phyloP scores from a whole-genome alignment of 2,888 invertebrate species.

The Ophonus ardosiacus region DNA sequence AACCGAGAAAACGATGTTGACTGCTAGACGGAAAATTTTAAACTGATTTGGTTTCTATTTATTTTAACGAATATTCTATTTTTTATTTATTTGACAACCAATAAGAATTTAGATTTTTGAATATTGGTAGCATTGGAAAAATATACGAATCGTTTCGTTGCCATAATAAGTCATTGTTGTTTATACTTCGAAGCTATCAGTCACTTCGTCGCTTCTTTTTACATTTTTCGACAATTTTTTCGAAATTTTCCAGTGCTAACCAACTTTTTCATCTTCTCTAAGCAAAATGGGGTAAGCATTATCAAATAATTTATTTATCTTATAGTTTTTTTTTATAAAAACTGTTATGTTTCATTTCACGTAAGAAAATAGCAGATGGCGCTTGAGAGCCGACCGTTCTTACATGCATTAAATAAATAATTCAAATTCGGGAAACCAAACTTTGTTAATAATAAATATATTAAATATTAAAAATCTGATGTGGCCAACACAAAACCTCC shows the following conservation, averaged over 20 bases:
- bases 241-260: slow-evolving; percentile 23
- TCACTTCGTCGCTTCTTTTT: background rate
- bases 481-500: too few species aligned
- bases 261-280: slow-evolving; percentile 1
- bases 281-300: slow-evolving; percentile 36
- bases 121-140: background rate
- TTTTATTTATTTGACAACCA: slow-evolving; percentile 4
- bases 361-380: too few species aligned
- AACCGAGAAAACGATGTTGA: slow-evolving; percentile 7
- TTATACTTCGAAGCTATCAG: slow-evolving; percentile 5
- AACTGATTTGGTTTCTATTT: slow-evolving; percentile 3
- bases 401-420: too few species aligned
- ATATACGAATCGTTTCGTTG: background rate
- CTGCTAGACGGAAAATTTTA: background rate
- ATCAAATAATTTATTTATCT: background rate
- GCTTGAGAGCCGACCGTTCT: too few species aligned
- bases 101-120: background rate
- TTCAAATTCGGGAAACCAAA: too few species aligned
- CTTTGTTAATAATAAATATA: too few species aligned
- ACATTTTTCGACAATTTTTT: slow-evolving; percentile 13
- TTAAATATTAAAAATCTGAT: too few species aligned
- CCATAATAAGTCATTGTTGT: slow-evolving; percentile 55
- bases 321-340: too few species aligned
- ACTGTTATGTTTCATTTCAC: too few species aligned
- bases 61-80: background rate